Base-by-base conservation (phyloP, 2,797 vertebrate species). In the Poecilia velifera region DNA sequence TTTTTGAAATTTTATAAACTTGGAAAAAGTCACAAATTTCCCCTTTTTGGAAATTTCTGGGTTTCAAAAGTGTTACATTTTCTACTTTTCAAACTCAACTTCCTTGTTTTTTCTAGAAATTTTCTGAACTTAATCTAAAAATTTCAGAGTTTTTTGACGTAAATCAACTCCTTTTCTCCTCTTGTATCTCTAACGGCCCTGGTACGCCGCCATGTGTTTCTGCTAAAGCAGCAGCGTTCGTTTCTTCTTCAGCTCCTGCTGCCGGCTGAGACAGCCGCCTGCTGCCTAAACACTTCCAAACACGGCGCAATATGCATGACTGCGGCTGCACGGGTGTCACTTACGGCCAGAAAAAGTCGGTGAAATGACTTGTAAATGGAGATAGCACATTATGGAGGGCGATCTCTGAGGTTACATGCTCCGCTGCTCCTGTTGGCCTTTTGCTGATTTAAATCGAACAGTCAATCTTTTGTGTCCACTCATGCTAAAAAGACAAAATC, bases 401-500 rank as follows among this genome's bases (percentile, higher is more conserved):
- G 87, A 89, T 90, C 73, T 86, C 64, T 74, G 70, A 25, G 81
- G 76, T 47, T 81, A 77, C 86, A 93, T 4, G 81, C 87, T 45
- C 85, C 5, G 6, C 81, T 90, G 90, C 89, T 79, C 83, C 90
- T 79, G 83, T 89, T 85, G 88, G 86, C 82, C 87, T 83, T 87
- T 76, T 74, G 80, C 78, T 78, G 66, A 73, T 88, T 84, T 81
- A 76, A 79, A 81, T 78, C 82, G 85, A 77, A 78, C 70, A 84
- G 82, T 89, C 89, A 86, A 91, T 91, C 86, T 84, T 84, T 83
- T 77, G 80, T 87, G 88, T 89, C 83, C 88, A 77, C 55, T 91
- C 89, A 83, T 70, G 88, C 89, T 90, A 90, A 91, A 46, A 86
- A 85, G 76, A 59, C 68, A 74, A 55, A 86, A 87, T 88, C 78